Percentiles rank a stretch among this genome's conserved stretches.
phyloP scores from a whole-genome alignment of 2,888 invertebrate genomes.

The Auanema freiburgensis region DNA sequence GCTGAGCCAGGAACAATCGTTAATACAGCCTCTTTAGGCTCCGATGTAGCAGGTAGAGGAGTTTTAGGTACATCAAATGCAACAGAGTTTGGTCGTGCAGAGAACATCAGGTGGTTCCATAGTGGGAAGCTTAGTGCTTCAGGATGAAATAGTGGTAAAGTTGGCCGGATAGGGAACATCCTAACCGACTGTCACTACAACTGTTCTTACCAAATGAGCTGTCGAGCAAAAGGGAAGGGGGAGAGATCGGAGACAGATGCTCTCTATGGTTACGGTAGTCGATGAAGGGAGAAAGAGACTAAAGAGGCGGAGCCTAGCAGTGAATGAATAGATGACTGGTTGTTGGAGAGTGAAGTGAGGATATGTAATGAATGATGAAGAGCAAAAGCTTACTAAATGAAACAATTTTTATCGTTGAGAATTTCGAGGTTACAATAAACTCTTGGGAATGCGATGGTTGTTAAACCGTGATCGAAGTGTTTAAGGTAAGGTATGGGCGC shows the following conservation, averaged over 20 bases:
- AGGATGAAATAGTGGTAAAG: constrained; percentile 8
- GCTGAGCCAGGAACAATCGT: constrained; percentile 2
- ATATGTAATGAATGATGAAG: no score
- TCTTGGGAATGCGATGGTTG: no score
- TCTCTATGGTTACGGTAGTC: constrained; percentile 5
- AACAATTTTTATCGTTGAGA: no score
- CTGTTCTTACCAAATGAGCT: no score
- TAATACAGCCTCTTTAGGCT: constrained; percentile 13
- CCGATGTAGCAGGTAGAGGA: constrained; percentile 6
- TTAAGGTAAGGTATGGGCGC: no score
- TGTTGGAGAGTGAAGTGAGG: no score
- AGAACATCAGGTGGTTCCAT: constrained; percentile 17
- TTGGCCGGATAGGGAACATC: constrained; percentile 18
- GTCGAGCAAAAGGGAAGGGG: no score
- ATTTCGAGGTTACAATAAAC: no score
- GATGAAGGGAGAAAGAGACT: neutral
- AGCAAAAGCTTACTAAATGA: no score
- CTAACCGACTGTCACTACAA: no score
- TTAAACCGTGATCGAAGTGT: no score
- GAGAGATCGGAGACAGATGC: constrained; percentile 4
- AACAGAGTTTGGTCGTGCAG: neutral
- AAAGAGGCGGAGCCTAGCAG: neutral
- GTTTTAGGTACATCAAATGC: neutral
- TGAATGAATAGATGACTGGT: neutral
- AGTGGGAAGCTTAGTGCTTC: constrained; percentile 13